Conservation (phyloP, 2,888 invertebrate species). For the Ormyrus labotus region DNA sequence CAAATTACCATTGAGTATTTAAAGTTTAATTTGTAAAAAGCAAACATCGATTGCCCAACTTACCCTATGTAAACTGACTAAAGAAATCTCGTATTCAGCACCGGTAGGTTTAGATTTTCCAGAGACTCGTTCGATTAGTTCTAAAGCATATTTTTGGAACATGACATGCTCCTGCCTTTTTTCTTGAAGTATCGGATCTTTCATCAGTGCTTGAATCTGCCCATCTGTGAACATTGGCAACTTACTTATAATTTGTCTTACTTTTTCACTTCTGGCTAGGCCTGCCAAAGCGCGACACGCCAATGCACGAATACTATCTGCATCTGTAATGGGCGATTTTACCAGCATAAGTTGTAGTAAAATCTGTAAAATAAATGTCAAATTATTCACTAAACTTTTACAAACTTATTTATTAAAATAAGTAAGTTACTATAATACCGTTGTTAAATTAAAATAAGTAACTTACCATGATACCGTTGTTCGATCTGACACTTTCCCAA, state of each 20-base stretch:
- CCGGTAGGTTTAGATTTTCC: constrained; percentile 90
- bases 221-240: constrained; percentile 95
- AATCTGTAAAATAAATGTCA: constrained; percentile 77
- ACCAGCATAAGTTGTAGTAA: constrained; percentile 91
- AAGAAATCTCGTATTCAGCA: constrained; percentile 88
- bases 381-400: neutral
- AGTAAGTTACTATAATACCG: constrained; percentile 90
- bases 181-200: constrained; percentile 97
- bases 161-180: constrained; percentile 95
- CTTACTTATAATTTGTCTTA: constrained; percentile 96
- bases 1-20: neutral
- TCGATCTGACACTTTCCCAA: constrained; percentile 95
- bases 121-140: constrained; percentile 91
- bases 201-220: constrained; percentile 94
- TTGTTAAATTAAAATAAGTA: constrained; percentile 80
- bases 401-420: constrained; percentile 4
- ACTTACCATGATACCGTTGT: constrained; percentile 95
- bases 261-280: constrained; percentile 93
- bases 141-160: constrained; percentile 95
- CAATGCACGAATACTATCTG: constrained; percentile 94
- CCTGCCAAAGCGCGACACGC: constrained; percentile 96
- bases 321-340: constrained; percentile 97
- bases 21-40: too few species aligned
- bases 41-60: constrained; percentile 62
- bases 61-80: constrained; percentile 92